phyloP scores from a whole-genome alignment of 1,140 invertebrate species.

The Nautilus pompilius region DNA sequence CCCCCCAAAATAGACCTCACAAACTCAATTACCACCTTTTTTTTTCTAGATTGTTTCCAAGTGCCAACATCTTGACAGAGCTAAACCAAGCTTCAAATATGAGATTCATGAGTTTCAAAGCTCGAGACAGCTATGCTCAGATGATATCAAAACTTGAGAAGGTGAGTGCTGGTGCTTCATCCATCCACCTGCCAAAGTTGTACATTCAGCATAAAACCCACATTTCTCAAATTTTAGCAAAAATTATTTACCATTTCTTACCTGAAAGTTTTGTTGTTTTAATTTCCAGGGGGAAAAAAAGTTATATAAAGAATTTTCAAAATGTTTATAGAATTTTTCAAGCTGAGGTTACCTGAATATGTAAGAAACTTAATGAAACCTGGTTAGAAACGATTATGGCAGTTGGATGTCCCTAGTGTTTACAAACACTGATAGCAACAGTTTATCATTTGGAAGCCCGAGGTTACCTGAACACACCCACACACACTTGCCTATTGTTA shows the following conservation, averaged over 20 bases:
- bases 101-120: constrained; percentile 98
- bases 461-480: no score
- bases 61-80: constrained; percentile 44
- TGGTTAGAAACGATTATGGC: no score
- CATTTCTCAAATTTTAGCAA: neutral
- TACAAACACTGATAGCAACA: no score
- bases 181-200: neutral
- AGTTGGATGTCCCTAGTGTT: no score
- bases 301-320: no score
- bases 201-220: neutral
- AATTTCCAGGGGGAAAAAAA: neutral
- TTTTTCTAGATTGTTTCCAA: constrained; percentile 42
- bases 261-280: neutral
- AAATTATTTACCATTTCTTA: neutral
- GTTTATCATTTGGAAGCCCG: no score
- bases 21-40: no score
- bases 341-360: no score
- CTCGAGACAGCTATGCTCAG: constrained; percentile 92
- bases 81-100: constrained; percentile 93
- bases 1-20: no score
- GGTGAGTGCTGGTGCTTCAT: constrained; percentile 63
- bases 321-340: no score
- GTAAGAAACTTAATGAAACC: no score
- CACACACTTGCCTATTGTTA: no score
- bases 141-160: constrained; percentile 98